Conservation (phyloP, 1,140 invertebrate species). For the Magallana ariakensis region DNA sequence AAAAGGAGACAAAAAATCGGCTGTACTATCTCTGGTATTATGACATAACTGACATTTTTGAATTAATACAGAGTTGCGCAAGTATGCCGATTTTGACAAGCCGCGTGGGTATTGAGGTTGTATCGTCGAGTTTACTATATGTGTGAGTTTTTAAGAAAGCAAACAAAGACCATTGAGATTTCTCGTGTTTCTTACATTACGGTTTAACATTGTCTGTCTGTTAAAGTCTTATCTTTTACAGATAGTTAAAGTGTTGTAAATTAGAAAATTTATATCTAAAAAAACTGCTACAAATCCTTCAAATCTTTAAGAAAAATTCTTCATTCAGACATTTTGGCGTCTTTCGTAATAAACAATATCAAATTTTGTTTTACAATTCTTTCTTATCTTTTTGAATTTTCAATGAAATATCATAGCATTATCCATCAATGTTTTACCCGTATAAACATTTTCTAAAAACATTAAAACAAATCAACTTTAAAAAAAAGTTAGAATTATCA, state of each 20-base stretch:
- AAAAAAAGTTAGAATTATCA: conserved; percentile 16
- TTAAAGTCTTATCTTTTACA: not conserved
- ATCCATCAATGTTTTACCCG: not conserved
- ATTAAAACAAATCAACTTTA: conserved; percentile 5
- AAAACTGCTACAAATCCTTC: conserved; percentile 16
- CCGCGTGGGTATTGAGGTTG: conserved; percentile 12
- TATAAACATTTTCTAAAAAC: not conserved
- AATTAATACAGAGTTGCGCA: conserved; percentile 29
- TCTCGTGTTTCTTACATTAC: conserved; percentile 11
- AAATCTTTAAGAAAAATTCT: not conserved
- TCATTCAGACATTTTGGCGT: conserved; percentile 12
- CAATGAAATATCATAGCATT: conserved; percentile 15
- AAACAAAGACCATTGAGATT: conserved; percentile 29
- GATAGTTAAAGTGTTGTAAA: conserved; percentile 33
- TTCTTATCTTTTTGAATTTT: not conserved
- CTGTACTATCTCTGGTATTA: not conserved
- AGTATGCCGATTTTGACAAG: conserved; percentile 13
- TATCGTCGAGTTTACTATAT: not conserved
- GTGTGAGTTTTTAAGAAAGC: not conserved
- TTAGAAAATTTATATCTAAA: conserved; percentile 20
- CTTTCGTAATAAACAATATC: conserved; percentile 36
- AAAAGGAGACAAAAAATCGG: not conserved
- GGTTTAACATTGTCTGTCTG: conserved; percentile 15
- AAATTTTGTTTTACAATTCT: conserved; percentile 10
- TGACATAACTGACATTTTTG: conserved; percentile 24